Evolutionary conservation across 35 echinoderm and acorn worm genomes (phyloP).

Genomic region (Ptychodera flava): DNA sequence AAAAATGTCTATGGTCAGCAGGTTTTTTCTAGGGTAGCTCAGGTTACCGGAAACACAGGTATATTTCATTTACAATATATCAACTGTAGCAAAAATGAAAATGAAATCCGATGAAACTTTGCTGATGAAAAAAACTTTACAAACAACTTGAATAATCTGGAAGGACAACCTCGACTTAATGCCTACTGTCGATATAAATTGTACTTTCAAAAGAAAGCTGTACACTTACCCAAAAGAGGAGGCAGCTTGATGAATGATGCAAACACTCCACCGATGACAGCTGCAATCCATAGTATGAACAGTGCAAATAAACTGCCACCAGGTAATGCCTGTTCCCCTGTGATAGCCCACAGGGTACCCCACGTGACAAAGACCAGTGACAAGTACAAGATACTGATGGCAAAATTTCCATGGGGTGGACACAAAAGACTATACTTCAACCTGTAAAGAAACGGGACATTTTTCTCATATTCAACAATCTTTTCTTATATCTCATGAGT

Average conservation of each 20-base stretch:
- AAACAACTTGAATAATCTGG: no score
- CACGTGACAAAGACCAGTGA: no score
- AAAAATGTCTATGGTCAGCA: no score
- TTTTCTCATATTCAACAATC: conserved; percentile 16
- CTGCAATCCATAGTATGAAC: conserved; percentile 51
- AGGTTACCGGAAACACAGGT: no score
- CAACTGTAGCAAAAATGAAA: neutral
- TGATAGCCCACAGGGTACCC: conserved; percentile 67
- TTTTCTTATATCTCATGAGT: conserved; percentile 55
- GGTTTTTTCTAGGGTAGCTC: no score
- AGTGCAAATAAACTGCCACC: conserved; percentile 92
- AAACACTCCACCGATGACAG: conserved; percentile 60
- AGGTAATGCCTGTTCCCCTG: conserved; percentile 64
- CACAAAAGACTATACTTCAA: no score
- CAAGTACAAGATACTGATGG: no score
- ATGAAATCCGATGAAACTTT: conserved; percentile 4
- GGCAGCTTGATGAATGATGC: conserved; percentile 65
- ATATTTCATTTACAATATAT: neutral
- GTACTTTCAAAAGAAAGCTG: no score
- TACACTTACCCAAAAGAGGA: conserved; percentile 59
- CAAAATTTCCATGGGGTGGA: no score
- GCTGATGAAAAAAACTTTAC: neutral
- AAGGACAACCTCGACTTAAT: no score
- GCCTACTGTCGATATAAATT: no score
- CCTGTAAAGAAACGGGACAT: no score